phyloP scores from a whole-genome alignment of 2,113 vertebrate species.

The Lampris incognitus region DNA sequence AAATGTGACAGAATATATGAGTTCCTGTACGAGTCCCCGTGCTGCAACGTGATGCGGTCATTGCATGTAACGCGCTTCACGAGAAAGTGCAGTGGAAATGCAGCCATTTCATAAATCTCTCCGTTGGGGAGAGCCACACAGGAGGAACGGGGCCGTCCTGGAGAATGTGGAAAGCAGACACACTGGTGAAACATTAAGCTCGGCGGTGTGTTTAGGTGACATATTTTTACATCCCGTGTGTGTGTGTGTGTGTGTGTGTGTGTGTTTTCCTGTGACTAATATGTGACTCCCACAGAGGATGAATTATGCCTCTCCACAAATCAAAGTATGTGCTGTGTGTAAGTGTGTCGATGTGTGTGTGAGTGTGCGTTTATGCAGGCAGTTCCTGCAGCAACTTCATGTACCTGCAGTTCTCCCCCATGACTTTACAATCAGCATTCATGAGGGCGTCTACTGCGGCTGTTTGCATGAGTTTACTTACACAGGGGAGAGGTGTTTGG shows the following conservation, averaged over 20 bases:
- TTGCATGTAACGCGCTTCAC: too few relatives aligned
- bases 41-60: too few relatives aligned
- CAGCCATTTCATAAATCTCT: too few relatives aligned
- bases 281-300: not conserved
- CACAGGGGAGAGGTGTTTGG: not conserved
- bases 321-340: not conserved
- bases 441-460: not conserved
- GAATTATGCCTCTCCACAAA: not conserved
- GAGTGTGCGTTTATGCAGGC: not conserved
- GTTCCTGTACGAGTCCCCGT: too few relatives aligned
- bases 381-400: not conserved
- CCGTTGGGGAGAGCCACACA: too few relatives aligned
- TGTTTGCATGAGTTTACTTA: not conserved
- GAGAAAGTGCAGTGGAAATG: too few relatives aligned
- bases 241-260: not conserved
- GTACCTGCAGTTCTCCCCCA: conserved; percentile 2
- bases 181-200: too few relatives aligned
- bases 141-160: too few relatives aligned
- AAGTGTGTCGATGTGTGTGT: not conserved
- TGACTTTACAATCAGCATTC: not conserved
- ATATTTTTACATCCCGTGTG: not conserved
- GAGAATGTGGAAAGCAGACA: too few relatives aligned
- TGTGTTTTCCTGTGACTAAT: conserved; percentile 19
- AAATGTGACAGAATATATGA: too few relatives aligned
- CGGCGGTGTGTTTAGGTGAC: conserved; percentile 12